These are phyloP conservation scores for Enteromius unitaeniatus DNA, from an alignment of 2,797 vertebrate genomes.

Conservation along the genomic window DNA sequence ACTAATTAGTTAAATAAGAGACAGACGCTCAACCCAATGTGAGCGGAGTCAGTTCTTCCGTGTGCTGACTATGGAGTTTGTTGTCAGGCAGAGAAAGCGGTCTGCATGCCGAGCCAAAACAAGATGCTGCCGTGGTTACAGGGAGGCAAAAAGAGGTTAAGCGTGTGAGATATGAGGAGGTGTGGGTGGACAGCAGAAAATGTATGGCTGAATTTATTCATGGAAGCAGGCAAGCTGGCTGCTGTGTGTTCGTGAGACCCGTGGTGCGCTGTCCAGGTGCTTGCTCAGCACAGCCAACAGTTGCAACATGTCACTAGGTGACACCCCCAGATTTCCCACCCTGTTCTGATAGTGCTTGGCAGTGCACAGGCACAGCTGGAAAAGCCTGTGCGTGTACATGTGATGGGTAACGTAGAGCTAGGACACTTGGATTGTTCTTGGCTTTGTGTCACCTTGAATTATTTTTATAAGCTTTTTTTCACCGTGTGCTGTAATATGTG, in stretches of 20 bases:
- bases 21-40: conserved; percentile 9
- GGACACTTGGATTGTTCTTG: conserved; percentile 1
- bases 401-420: background rate
- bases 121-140: conserved; percentile 4
- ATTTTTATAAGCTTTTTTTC: background rate
- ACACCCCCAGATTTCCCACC: conserved; percentile 74
- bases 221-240: background rate
- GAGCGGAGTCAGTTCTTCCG: conserved; percentile 16
- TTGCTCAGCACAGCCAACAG: conserved; percentile 57
- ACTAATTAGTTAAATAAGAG: conserved; percentile 8
- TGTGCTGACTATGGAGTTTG: conserved; percentile 15
- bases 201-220: conserved; percentile 19
- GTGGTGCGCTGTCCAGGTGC: conserved; percentile 34
- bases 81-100: background rate
- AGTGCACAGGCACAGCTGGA: conserved; percentile 61
- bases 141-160: conserved; percentile 17
- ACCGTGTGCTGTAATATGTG: background rate
- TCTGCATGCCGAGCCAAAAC: background rate
- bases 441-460: background rate
- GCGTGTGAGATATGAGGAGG: background rate
- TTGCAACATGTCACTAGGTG: conserved; percentile 64
- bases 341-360: conserved; percentile 61
- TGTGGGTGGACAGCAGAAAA: conserved; percentile 19
- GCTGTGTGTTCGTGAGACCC: background rate
- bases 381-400: conserved; percentile 8